Evolutionary conservation across 2,888 invertebrate species (phyloP), one percentile per base, ranked within the genome.

Genomic region (Pyrgus malvae): DNA sequence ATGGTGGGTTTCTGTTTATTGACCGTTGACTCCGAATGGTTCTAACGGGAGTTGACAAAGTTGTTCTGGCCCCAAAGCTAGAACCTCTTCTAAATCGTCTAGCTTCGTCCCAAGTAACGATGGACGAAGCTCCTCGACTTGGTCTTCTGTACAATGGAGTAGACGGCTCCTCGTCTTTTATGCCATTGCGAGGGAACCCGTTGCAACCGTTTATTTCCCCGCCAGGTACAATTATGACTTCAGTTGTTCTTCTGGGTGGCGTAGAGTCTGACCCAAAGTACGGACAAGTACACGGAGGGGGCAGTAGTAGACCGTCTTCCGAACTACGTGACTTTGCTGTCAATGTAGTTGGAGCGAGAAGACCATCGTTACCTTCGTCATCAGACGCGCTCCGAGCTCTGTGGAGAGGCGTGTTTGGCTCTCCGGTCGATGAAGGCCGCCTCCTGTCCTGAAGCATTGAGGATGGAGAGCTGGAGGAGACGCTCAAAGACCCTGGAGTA

Each of bases 261-360:
- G 91, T 77, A 14, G 93, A 92, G 1, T 93, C 92, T 59, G 94
- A 92, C 0, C 96, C 95, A 69, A 96, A 95, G 67, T 96, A 96
- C 0, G 95, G 95, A 69, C 96, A 95, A 0, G 95, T 95, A 74
- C 95, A 96, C 0, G 95, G 95, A 0, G 95, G 94, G 2, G 95
- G 95, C 31, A 95, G 72, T 6, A 92, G 87, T 17, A 93, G 75
- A 58, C 87, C 83, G 55, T 90, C 87, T 74, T 83, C 91, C 12
- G 85, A 86, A 69, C 86, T 87, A 38, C 90, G 72, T 1, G 89
- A 89, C 58, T 89, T 90, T 3, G 84, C 75, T 11, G 86, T 80
- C 31, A 88, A 67, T 6, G 80, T 68, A 2, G 80, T 67, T 16
- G 89, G 88, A 14, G 83, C 83, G 50, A 90, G 64, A 31, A 81